phyloP scores from a whole-genome alignment of 2,888 invertebrate genomes.

The Bibio marci region DNA sequence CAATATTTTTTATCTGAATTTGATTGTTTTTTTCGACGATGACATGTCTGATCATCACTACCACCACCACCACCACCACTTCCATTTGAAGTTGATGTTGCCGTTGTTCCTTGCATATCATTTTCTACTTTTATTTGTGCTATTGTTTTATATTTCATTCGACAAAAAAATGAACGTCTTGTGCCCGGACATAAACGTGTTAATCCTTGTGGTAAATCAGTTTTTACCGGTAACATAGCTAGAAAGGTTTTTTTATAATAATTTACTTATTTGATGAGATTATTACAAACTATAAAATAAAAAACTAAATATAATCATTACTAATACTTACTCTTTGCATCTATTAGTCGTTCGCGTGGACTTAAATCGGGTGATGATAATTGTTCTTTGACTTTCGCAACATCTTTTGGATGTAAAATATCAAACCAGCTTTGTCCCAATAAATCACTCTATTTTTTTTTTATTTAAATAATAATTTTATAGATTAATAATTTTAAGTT shows the following conservation, averaged over 20 bases:
- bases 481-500: not conserved
- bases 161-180: constrained; percentile 80
- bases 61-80: constrained; percentile 37
- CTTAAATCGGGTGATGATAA: constrained; percentile 77
- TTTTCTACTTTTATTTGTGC: constrained; percentile 57
- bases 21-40: constrained; percentile 44
- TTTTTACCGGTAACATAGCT: constrained; percentile 86
- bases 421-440: constrained; percentile 88
- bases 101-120: constrained; percentile 27
- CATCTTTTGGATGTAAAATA: constrained; percentile 85
- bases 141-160: constrained; percentile 65
- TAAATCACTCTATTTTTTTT: constrained; percentile 57
- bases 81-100: constrained; percentile 22
- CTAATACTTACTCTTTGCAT: constrained; percentile 61
- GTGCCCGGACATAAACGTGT: constrained; percentile 75
- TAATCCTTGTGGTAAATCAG: constrained; percentile 60
- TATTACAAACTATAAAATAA: not conserved
- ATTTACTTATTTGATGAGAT: not conserved
- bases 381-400: constrained; percentile 89
- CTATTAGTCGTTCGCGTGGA: constrained; percentile 75
- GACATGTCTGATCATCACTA: constrained; percentile 30
- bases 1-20: constrained; percentile 62
- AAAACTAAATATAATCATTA: not conserved
- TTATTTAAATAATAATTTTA: not conserved
- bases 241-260: not conserved